Evolutionary conservation across 2,888 invertebrate genomes (phyloP).

Genomic region (Euphydryas editha): DNA sequence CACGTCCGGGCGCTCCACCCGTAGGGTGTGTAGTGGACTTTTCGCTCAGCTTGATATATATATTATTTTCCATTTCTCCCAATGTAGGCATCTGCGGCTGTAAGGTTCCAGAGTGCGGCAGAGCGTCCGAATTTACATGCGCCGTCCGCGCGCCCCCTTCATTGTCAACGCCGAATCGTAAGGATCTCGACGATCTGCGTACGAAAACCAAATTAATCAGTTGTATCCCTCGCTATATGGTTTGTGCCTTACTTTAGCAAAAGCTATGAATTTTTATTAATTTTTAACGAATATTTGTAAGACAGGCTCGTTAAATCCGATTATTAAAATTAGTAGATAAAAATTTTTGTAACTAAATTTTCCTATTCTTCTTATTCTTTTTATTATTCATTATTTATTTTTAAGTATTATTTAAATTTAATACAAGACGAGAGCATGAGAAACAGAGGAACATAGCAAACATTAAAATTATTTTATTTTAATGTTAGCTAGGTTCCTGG

Average conservation of each 20-base stretch:
- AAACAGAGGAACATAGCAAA: no score
- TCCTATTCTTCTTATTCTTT: no score
- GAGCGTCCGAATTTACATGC: slow-evolving; percentile 72
- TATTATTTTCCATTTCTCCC: slow-evolving; percentile 76
- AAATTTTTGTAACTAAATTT: no score
- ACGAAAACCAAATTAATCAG: slow-evolving; percentile 3
- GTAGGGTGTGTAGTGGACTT: slow-evolving; percentile 80
- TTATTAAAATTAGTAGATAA: no score
- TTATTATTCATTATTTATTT: no score
- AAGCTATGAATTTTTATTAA: background rate
- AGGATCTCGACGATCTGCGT: background rate
- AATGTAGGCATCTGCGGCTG: slow-evolving; percentile 73
- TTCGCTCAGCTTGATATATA: slow-evolving; percentile 82
- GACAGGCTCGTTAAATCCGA: no score
- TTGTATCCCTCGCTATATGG: background rate
- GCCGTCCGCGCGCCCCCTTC: slow-evolving; percentile 50
- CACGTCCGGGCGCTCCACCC: slow-evolving; percentile 76
- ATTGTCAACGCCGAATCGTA: slow-evolving; percentile 42
- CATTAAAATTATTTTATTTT: no score
- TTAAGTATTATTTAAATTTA: no score
- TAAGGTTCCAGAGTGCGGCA: slow-evolving; percentile 63
- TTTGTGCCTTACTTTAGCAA: background rate
- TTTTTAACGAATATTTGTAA: background rate
- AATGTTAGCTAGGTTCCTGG: no score
- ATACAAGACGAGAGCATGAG: no score